These are phyloP conservation scores for Carapus acus DNA, from an alignment of 2,797 vertebrate genomes.

Conservation along the genomic window DNA sequence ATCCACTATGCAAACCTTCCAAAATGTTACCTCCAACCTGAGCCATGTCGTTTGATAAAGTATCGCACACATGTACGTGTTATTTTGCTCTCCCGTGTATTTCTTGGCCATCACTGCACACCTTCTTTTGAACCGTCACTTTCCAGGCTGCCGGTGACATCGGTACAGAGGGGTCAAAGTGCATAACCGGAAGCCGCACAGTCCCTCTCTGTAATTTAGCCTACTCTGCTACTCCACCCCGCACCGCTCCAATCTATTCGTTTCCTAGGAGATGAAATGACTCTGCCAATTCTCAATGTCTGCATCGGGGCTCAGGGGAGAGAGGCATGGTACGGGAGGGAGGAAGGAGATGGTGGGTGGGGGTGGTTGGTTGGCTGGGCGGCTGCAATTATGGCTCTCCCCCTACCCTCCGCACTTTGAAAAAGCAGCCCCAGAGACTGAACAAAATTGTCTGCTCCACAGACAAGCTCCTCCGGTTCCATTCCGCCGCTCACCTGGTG, in stretches of 20 bases:
- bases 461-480: slow-evolving; percentile 39
- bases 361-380: slow-evolving; percentile 22
- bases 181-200: slow-evolving; percentile 25
- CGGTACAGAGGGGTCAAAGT: slow-evolving; percentile 48
- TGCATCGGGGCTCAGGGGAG: slow-evolving; percentile 42
- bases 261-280: slow-evolving; percentile 70
- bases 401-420: slow-evolving; percentile 37
- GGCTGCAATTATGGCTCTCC: slow-evolving; percentile 61
- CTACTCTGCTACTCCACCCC: slow-evolving; percentile 49
- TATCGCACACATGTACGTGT: too few relatives aligned
- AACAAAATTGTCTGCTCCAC: slow-evolving; percentile 48
- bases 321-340: too few relatives aligned
- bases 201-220: slow-evolving; percentile 63
- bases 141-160: slow-evolving; percentile 38
- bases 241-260: slow-evolving; percentile 57
- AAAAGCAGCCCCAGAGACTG: slow-evolving; percentile 52
- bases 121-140: slow-evolving; percentile 37
- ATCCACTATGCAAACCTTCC: too few relatives aligned
- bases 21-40: too few relatives aligned
- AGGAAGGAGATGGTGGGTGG: too few relatives aligned
- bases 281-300: slow-evolving; percentile 70
- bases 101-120: slow-evolving; percentile 28
- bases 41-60: too few relatives aligned
- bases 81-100: neutral
- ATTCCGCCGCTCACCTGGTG: slow-evolving; percentile 47